Base-by-base conservation (phyloP, 2,113 vertebrate genomes). In the Varanus salvator region DNA sequence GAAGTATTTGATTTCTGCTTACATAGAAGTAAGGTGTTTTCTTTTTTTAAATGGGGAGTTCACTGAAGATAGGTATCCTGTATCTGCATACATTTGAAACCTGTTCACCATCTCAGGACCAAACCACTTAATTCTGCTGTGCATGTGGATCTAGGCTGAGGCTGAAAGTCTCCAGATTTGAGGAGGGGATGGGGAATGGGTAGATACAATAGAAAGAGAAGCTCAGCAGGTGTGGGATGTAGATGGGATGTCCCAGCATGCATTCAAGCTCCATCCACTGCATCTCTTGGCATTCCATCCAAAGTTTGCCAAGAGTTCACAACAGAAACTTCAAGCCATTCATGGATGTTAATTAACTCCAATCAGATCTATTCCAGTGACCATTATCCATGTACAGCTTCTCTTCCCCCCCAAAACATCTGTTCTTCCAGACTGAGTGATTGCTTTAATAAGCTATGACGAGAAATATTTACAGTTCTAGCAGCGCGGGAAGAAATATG, bases 391-490 rank as follows among this genome's bases (percentile, higher is more conserved):
- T 86, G 74, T 60, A 6, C 31, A 4, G 3, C 77, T 66, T 89
- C 82, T 92, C 76, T 86, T 44, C 89, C 29, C 89, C 29, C 69
- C 91, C n/a, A 12, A 92, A 93, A 90, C 44, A n/a, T 5, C 84
- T 91, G 17, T 89, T n/a, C 91, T 89, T 90, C 94, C 75, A 78
- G 64, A 93, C n/a, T 85, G 87, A 94, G 29, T 69, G 84, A 80
- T 44, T 50, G 86, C 78, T 94, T 94, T 91, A 94, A 91, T 88
- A 89, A 93, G 93, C 57, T 86, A 75, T 2, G 90, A 80, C 87
- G 29, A 6, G 87, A 94, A 75, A 74, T 88, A 68, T 88, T 94
- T 91, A 87, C 74, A 74, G 85, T 95, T 84, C 57, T 92, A 6
- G 44, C 85, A 76, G 80, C 0, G 72, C 14, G 8, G 4, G 31